Evolutionary conservation across 2,888 invertebrate species (phyloP), one percentile per base, ranked within the genome.

Genomic region (Drosophila colorata): DNA sequence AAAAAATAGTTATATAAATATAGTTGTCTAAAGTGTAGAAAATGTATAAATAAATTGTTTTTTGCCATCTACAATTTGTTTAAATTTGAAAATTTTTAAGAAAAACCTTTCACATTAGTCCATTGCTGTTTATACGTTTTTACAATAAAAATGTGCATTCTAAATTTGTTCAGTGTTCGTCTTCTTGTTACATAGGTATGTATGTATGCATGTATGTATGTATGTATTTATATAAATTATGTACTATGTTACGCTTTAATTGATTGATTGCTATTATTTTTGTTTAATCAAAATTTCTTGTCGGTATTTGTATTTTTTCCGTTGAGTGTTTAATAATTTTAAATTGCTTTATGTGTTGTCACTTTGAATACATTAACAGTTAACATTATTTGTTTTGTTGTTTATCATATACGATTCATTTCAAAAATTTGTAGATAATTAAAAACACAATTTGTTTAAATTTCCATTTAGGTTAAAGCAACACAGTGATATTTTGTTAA

Each of bases 351-450:
- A 61, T 71, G 68, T 81, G 63, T 71, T 61, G 57, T 46, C 59
- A 60, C 52, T 58, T 74, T 80, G 69, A 61, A 64, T 81, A 82
- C 74, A 85, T 78, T 85, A 80, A 80, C 80, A 80, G 84, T 75
- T 80, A 72, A 81, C 79, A 65, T 63, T 60, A 35, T 67, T 23
- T 28, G 7, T 52, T 49, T 55, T n/a, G 33, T 65, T 58, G 37
- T 81, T 71, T 78, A 60, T 49, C 61, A 72, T 75, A 59, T 57
- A 43, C 43, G 67, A 61, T 72, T 71, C 58, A 49, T 60, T 69
- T 78, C 16, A 33, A 69, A 63, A 65, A 55, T 49, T 69, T 60
- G 6, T 60, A 18, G 41, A 35, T 68, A 41, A 55, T 72, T 73
- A 63, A 52, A 73, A 75, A 78, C 74, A 69, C 72, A 76, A 75